Evolutionary conservation across 2,113 vertebrate species (phyloP), one percentile per base, ranked within the genome.

Genomic region (Hemiscyllium ocellatum): DNA sequence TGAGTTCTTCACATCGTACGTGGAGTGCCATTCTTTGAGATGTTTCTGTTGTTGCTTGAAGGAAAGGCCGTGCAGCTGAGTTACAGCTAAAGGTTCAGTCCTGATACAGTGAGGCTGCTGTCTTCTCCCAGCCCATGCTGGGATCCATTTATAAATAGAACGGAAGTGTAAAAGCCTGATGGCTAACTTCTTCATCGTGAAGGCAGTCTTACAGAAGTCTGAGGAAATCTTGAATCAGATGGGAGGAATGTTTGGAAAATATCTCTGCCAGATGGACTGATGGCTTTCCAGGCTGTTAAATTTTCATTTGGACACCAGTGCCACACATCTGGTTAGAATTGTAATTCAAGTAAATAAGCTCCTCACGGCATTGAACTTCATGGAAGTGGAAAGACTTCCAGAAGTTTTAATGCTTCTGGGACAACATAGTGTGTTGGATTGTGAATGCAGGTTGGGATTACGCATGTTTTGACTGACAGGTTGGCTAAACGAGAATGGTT

Each of bases 211-310:
- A 69, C 66, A 42, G 66, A 69, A 69, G 37, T 72, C 33, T 47
- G 37, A 95, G 42, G 93, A 70, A 50, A 50, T 70, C 24, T 17
- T 95, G 93, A 69, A 70, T 95, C 93, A 95, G 42, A 42, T 47
- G 20, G 69, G 65, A 95, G 37, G 93, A 95, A 95, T 95, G 68
- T 19, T 72, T 72, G 93, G 93, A 95, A 95, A 95, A 69, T 95
- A 72, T 24, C 56, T 72, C 72, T 95, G 93, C 93, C 93, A 95
- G 69, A 70, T 95, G 65, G 50, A 50, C 66, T 69, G 93, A 50
- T 50, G 68, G 93, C 56, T 70, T 47, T 94, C 93, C 93, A 95
- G 29, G 66, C 42, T 52, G 68, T 95, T 72, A 95, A 29, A 70
- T 19, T 72, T 95, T 95, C 68, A 22, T 70, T 47, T 70, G 91